Conservation (phyloP, 2,113 vertebrate species). For the Myotis lucifugus region DNA sequence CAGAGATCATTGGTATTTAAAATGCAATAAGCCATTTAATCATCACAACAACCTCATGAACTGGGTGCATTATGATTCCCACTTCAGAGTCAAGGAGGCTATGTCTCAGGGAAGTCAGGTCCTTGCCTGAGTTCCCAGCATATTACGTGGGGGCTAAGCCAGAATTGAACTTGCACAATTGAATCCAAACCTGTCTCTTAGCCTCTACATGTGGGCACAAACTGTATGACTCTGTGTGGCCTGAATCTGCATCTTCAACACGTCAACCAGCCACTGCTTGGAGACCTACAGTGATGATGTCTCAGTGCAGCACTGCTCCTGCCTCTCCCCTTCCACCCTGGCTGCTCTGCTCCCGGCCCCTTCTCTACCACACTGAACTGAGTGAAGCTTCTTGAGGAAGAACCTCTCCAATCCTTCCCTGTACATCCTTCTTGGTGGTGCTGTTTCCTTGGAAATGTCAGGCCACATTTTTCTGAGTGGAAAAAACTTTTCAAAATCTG, state of each 20-base stretch:
- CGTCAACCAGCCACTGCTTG: neutral
- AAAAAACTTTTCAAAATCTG: neutral
- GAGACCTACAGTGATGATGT: neutral
- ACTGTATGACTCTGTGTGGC: too few species aligned
- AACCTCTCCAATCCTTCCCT: neutral
- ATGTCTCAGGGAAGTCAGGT: neutral
- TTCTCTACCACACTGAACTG: neutral
- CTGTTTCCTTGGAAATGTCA: neutral
- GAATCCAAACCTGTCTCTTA: neutral
- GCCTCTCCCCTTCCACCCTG: rapidly evolving
- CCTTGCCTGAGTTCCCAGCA: neutral
- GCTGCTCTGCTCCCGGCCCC: rapidly evolving
- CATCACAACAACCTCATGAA: neutral
- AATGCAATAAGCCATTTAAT: neutral
- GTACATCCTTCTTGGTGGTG: neutral
- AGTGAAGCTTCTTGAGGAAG: neutral
- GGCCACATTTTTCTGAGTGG: neutral
- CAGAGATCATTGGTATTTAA: neutral
- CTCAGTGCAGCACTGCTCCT: rapidly evolving
- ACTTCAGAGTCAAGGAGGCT: neutral
- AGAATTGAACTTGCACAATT: neutral
- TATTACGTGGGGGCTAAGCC: neutral
- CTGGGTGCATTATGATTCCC: neutral
- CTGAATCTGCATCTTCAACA: neutral
- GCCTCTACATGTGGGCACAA: neutral